phyloP scores from a whole-genome alignment of 2,113 vertebrate species.

The Osmerus eperlanus region DNA sequence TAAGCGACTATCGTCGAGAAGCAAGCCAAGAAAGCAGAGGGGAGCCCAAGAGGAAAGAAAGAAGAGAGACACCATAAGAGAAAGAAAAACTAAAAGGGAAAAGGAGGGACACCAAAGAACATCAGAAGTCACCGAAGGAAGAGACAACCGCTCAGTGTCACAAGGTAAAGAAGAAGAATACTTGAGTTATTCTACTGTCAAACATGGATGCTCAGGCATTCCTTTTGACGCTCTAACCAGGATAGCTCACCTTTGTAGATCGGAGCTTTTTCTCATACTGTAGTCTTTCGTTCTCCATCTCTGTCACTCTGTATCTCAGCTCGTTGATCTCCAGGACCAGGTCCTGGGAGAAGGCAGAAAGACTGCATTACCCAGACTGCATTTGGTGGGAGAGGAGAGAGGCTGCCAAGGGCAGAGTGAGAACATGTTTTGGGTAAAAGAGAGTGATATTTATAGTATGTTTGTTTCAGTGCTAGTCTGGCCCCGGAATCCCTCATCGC shows the following conservation, averaged over 20 bases:
- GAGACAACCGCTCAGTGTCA: not conserved
- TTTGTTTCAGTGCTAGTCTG: too few relatives aligned
- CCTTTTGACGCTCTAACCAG: not conserved
- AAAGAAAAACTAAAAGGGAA: constrained; percentile 39
- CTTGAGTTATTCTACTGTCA: not conserved
- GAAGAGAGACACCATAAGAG: constrained; percentile 44
- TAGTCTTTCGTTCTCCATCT: constrained; percentile 87
- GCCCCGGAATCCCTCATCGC: too few relatives aligned
- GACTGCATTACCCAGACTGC: not conserved
- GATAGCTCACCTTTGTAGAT: constrained; percentile 86
- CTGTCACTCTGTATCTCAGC: constrained; percentile 83
- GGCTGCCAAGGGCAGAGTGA: too few relatives aligned
- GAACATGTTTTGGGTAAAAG: too few relatives aligned
- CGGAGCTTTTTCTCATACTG: constrained; percentile 95
- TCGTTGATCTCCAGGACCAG: constrained; percentile 89
- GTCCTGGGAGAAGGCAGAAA: constrained; percentile 65
- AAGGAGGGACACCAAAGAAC: constrained; percentile 7
- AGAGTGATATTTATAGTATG: too few relatives aligned
- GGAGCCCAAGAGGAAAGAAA: constrained; percentile 42
- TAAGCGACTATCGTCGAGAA: constrained; percentile 86
- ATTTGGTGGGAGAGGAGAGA: too few relatives aligned
- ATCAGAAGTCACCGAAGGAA: constrained; percentile 2
- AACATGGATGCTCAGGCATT: not conserved
- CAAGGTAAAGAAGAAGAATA: not conserved
- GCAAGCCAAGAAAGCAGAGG: constrained; percentile 44